A percentile compares a stretch with the other conserved stretches of the same genome.
phyloP scores from a whole-genome alignment of 2,888 invertebrate species.

The Heteromyza rotundicornis region DNA sequence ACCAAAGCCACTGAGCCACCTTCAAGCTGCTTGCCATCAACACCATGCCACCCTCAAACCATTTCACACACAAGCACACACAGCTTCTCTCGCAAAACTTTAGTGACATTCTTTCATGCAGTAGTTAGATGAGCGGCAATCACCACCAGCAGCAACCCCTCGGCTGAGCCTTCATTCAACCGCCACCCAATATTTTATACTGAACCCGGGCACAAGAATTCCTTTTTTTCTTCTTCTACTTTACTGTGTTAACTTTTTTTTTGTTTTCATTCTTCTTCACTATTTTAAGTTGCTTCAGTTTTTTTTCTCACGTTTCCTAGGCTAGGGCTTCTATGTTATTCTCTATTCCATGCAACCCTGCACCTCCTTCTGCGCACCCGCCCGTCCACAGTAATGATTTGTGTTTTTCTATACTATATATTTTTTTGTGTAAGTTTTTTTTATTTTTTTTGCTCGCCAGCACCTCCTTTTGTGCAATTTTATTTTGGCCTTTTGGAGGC shows the following conservation, averaged over 20 bases:
- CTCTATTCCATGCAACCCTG: not conserved
- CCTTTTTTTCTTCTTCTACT: not conserved
- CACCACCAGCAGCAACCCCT: not conserved
- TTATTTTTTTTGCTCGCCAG: not conserved
- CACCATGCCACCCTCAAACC: too few species aligned
- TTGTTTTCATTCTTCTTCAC: not conserved
- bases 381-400: not conserved
- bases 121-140: not conserved
- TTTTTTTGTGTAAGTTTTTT: not conserved
- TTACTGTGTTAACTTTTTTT: not conserved
- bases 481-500: not conserved
- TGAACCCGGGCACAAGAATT: not conserved
- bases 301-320: slow-evolving; percentile 1
- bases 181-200: not conserved
- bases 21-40: too few species aligned
- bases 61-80: not conserved
- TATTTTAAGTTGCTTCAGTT: not conserved
- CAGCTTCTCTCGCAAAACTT: not conserved
- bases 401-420: not conserved
- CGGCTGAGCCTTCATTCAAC: too few species aligned
- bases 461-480: not conserved
- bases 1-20: too few species aligned
- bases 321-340: too few species aligned
- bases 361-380: not conserved
- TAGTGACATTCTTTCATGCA: not conserved